These are phyloP conservation scores for Frankliniella fusca DNA, from an alignment of 2,888 invertebrate genomes.

Conservation along the genomic window DNA sequence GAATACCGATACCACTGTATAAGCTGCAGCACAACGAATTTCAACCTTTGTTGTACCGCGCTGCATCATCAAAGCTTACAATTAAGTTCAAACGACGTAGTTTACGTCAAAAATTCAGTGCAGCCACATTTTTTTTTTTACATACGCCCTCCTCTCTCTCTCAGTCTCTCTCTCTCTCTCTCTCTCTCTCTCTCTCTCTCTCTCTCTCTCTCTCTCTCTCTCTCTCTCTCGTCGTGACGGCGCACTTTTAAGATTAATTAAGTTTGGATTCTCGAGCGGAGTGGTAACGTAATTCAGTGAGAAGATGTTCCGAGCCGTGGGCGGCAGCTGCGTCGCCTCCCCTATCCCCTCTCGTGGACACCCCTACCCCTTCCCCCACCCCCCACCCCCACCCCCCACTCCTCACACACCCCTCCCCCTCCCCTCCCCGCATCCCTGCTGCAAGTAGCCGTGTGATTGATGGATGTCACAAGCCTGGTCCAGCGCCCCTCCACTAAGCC, in stretches of 20 bases:
- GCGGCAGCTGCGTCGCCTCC: not conserved
- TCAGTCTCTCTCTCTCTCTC: not conserved
- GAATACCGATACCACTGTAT: no score
- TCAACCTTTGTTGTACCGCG: no score
- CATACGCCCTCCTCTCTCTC: not conserved
- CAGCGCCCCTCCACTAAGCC: not conserved
- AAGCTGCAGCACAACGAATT: no score
- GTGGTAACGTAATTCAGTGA: conserved; percentile 14
- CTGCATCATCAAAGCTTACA: no score
- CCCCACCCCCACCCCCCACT: not conserved
- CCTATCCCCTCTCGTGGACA: not conserved
- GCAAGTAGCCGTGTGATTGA: conserved; percentile 12
- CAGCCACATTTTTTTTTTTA: not conserved
- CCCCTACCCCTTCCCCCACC: not conserved
- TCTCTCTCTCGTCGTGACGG: not conserved
- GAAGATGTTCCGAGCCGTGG: not conserved
- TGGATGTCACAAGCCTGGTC: not conserved
- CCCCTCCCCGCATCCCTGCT: not conserved
- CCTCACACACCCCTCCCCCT: not conserved
- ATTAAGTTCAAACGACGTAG: no score
- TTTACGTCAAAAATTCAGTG: no score
- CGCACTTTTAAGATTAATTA: conserved; percentile 21
- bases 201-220: not conserved
- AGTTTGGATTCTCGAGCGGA: conserved; percentile 20
- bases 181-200: not conserved